These are phyloP conservation scores for Esox lucius DNA, from an alignment of 2,797 vertebrate species.

Conservation along the genomic window DNA sequence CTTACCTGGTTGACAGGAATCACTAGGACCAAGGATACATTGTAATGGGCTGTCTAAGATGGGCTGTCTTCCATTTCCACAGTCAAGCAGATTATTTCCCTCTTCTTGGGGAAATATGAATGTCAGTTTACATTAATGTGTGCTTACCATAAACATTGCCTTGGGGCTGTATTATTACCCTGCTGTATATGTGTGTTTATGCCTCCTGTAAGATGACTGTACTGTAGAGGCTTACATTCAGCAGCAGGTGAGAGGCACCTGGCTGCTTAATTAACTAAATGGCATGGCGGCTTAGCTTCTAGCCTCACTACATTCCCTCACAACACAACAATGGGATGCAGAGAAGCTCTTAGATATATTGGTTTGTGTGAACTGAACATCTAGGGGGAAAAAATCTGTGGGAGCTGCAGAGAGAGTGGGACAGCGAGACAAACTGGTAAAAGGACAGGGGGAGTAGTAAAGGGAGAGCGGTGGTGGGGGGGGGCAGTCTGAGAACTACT, in stretches of 20 bases:
- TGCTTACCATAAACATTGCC: constrained; percentile 5
- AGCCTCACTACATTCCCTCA: constrained; percentile 24
- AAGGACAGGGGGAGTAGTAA: not conserved
- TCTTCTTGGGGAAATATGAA: not conserved
- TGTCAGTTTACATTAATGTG: not conserved
- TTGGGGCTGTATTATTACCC: constrained; percentile 11
- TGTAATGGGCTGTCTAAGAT: not conserved
- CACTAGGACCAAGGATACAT: not conserved
- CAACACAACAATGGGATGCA: constrained; percentile 19
- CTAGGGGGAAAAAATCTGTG: too few relatives aligned
- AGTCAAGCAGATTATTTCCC: not conserved
- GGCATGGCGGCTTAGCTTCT: constrained; percentile 28
- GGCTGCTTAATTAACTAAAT: constrained; percentile 56
- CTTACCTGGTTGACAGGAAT: not conserved
- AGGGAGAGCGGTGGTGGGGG: too few relatives aligned
- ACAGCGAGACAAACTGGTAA: not conserved
- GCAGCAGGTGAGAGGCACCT: constrained; percentile 32
- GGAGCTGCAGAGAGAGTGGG: constrained; percentile 18
- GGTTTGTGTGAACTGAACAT: constrained; percentile 13
- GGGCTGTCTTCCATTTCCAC: not conserved
- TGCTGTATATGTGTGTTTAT: not conserved
- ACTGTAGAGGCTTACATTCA: not conserved
- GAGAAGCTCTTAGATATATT: constrained; percentile 23
- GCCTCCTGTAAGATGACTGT: not conserved
- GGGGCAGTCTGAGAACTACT: too few relatives aligned